Conservation (phyloP, 2,797 vertebrate species). For the Cryptoprocta ferox region DNA sequence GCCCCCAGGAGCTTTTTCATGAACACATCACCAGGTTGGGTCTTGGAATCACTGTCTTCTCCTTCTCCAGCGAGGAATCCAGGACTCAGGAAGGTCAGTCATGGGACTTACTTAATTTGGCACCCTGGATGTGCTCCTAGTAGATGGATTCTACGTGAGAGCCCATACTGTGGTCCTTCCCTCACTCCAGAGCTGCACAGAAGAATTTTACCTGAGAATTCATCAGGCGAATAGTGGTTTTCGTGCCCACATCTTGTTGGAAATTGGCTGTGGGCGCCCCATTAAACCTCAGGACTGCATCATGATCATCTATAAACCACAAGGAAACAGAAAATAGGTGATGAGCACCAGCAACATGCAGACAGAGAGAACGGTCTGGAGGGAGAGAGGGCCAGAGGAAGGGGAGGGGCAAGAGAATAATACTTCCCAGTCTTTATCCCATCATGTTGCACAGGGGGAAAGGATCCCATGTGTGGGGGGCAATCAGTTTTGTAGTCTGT, state of each 20-base stretch:
- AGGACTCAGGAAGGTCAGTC: not conserved
- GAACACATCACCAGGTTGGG: not conserved
- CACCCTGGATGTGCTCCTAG: not conserved
- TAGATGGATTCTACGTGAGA: not conserved
- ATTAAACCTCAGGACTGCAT: conserved; percentile 89
- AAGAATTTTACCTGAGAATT: conserved; percentile 89
- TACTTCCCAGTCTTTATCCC: not conserved
- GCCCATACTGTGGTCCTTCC: not conserved
- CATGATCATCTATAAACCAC: conserved; percentile 87
- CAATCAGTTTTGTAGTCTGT: not conserved
- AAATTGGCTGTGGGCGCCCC: conserved; percentile 87
- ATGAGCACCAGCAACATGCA: not conserved
- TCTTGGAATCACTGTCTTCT: not conserved
- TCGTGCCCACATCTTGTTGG: conserved; percentile 88
- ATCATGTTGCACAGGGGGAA: not conserved
- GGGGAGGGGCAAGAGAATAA: not conserved
- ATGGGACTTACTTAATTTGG: not conserved
- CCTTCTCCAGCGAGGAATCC: not conserved
- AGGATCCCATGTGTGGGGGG: not conserved
- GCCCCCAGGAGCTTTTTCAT: rapidly evolving
- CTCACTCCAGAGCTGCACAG: not conserved
- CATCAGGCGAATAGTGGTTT: conserved; percentile 89
- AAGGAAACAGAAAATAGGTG: conserved; percentile 56
- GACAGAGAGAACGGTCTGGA: not conserved
- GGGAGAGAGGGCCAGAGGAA: not conserved